Evolutionary conservation across 2,797 vertebrate genomes (phyloP).

Genomic region (Hemitrygon akajei): DNA sequence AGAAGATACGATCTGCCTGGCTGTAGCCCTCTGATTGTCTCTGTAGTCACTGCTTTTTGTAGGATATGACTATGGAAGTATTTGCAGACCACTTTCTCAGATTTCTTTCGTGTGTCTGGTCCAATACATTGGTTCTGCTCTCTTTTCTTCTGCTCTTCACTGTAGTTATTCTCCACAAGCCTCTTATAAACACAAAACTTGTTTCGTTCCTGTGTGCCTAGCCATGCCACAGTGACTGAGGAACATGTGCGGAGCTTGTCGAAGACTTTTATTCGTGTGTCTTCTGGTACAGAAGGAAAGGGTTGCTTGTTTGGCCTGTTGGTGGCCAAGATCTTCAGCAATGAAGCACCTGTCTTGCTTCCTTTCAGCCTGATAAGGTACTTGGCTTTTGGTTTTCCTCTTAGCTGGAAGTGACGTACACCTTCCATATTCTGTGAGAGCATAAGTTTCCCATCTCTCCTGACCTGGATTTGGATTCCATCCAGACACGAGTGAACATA

Average conservation of each 20-base stretch:
- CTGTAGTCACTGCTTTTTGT: conserved; percentile 93
- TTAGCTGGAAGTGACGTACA: conserved; percentile 81
- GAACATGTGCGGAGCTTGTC: conserved; percentile 93
- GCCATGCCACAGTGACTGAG: conserved; percentile 88
- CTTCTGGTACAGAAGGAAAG: conserved; percentile 89
- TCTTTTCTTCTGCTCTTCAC: conserved; percentile 77
- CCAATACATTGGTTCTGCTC: conserved; percentile 92
- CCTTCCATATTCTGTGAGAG: conserved; percentile 86
- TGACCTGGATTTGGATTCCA: conserved; percentile 80
- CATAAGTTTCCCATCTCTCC: conserved; percentile 81
- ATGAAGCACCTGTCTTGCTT: conserved; percentile 80
- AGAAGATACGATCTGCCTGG: conserved; percentile 89
- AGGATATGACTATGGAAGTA: conserved; percentile 94
- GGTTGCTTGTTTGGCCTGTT: conserved; percentile 81
- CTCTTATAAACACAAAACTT: conserved; percentile 93
- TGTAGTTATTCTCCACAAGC: conserved; percentile 77
- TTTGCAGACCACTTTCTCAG: conserved; percentile 95
- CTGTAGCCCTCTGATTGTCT: conserved; percentile 83
- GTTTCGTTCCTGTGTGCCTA: conserved; percentile 93
- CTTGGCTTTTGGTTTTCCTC: conserved; percentile 91
- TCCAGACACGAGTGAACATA: conserved; percentile 85
- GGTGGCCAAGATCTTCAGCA: conserved; percentile 82
- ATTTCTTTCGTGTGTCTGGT: conserved; percentile 82
- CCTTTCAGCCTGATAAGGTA: conserved; percentile 85
- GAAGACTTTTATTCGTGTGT: conserved; percentile 90